Percentiles rank a stretch among this genome's conserved stretches.
phyloP scores from a whole-genome alignment of 2,888 invertebrate species.

The Fabriciana adippe region DNA sequence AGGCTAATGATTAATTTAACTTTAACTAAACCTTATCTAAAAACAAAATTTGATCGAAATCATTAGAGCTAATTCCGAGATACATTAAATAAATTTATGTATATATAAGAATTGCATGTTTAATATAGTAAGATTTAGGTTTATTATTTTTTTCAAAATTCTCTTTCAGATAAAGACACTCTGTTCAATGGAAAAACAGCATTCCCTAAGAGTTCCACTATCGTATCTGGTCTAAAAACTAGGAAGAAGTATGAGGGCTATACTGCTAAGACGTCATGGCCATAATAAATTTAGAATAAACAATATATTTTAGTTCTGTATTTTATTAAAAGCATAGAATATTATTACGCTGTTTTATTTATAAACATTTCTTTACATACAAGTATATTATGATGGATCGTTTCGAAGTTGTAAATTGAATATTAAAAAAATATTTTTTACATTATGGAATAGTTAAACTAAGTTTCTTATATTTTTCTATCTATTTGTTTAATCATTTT shows the following conservation, averaged over 20 bases:
- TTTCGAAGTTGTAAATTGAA: too few relatives aligned
- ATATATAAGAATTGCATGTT: background rate
- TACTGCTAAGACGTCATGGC: constrained; percentile 84
- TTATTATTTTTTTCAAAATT: constrained; percentile 14
- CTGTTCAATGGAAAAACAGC: constrained; percentile 87
- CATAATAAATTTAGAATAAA: constrained; percentile 54
- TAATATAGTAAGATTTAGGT: background rate
- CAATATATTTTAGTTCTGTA: constrained; percentile 14
- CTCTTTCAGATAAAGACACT: constrained; percentile 70
- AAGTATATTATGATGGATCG: too few relatives aligned
- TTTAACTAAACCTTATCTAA: too few relatives aligned
- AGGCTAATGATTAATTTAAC: too few relatives aligned
- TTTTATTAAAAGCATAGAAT: constrained; percentile 12
- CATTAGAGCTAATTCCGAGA: too few relatives aligned
- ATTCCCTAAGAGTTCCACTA: constrained; percentile 91
- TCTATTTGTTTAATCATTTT: too few relatives aligned
- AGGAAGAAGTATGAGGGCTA: constrained; percentile 91
- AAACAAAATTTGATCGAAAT: too few relatives aligned
- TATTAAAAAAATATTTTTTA: too few relatives aligned
- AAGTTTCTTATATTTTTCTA: too few relatives aligned
- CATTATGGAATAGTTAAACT: too few relatives aligned
- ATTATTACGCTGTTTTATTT: background rate
- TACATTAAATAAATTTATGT: background rate
- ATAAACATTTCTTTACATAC: background rate
- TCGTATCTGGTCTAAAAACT: constrained; percentile 91